Base-by-base conservation (phyloP, 1,140 invertebrate species). In the Teleopsis dalmanni region DNA sequence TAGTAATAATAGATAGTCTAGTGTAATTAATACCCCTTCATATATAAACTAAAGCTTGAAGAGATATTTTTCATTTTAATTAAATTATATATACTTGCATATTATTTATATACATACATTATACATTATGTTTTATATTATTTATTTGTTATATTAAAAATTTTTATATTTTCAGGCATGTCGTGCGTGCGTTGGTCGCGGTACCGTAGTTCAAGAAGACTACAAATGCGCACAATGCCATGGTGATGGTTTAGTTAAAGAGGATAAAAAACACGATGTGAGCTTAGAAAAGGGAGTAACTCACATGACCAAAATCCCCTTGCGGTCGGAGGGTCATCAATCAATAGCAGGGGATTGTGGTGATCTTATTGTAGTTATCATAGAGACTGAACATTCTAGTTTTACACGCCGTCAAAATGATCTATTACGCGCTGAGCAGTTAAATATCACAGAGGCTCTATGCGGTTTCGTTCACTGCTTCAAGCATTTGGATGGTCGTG, bases 281-380 rank as follows among this genome's bases (percentile, higher is more conserved):
- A 82, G 91, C 66, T 81, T 97, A 52, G 90, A 95, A 57, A 91
- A 91, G 73, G 91, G 88, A 54, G 94, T 93, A 86, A 78, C 79
- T 47, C 87, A 95, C 61, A 84, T 84, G 45, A 82, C 93, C 57
- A 93, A 91, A 67, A 86, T 97, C 48, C 78, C 78, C 34, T 94
- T 95, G 64, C 72, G 78, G 33, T 88, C 89, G 18, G 89, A 93
- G 73, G 94, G 94, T 19, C 89, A 97, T 75, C 90, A 95, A 60
- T 79, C 87, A 63, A 88, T 91, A 38, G 86, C 85, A 52, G 73
- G 88, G 27, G 79, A 88, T 48, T 80, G 87, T 33, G 90, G 91
- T 13, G 90, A 97, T 75, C 83, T 96, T 46, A 82, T 95, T 45
- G 89, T 95, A 56, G 79, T 95, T 14, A 71, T 97, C 16, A 84